phyloP scores from a whole-genome alignment of 2,113 vertebrate species.

The Poeciliopsis turrubarensis region DNA sequence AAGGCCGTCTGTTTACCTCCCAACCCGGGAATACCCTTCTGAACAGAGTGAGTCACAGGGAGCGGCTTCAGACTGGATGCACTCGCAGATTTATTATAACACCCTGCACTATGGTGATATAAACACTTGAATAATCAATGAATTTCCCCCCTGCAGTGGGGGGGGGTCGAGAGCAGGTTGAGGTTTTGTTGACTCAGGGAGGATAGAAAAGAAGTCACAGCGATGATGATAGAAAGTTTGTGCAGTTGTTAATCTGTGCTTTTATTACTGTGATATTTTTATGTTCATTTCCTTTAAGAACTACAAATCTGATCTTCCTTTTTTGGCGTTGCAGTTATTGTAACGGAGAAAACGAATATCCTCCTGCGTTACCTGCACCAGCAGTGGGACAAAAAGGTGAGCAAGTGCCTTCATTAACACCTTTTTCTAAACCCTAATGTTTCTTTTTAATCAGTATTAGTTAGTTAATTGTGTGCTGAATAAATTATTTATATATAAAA shows the following conservation, averaged over 20 bases:
- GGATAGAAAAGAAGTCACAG: neutral
- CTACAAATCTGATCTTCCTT: neutral
- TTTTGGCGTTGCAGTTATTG: slow-evolving; percentile 86
- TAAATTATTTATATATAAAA: too few species aligned
- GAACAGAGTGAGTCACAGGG: slow-evolving; percentile 89
- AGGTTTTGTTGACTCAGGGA: neutral
- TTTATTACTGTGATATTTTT: neutral
- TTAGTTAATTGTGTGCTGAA: neutral
- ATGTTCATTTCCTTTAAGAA: too few species aligned
- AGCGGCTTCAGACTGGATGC: too few species aligned
- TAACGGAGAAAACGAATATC: slow-evolving; percentile 99
- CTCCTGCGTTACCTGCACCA: slow-evolving; percentile 97
- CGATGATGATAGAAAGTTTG: neutral
- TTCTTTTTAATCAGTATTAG: neutral
- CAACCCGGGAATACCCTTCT: slow-evolving; percentile 94
- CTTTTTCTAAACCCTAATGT: neutral
- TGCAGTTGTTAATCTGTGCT: neutral
- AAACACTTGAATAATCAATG: neutral
- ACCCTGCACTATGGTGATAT: neutral
- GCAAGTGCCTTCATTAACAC: neutral
- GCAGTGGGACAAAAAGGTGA: slow-evolving; percentile 99
- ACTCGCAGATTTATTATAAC: neutral
- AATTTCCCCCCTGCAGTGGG: too few species aligned
- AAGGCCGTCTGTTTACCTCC: slow-evolving; percentile 95
- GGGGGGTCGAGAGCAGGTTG: neutral